Evolutionary conservation across 2,888 invertebrate species (phyloP).

Genomic region (Bembecia ichneumoniformis): DNA sequence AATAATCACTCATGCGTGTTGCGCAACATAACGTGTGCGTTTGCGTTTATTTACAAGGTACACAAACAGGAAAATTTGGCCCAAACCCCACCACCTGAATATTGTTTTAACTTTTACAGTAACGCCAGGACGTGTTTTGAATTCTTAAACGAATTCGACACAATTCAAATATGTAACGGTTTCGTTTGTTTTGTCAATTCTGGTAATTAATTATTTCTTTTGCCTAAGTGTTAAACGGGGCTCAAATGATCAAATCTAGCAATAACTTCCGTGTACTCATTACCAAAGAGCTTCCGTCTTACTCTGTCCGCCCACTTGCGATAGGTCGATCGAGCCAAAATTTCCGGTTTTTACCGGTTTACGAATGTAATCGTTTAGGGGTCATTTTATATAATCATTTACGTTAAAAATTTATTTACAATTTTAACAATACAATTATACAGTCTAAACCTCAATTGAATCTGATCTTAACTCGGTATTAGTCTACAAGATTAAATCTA

Average conservation of each 20-base stretch:
- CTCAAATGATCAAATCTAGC: too few species aligned
- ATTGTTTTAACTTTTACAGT: too few species aligned
- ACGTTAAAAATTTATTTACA: too few species aligned
- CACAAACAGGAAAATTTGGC: conserved; percentile 1
- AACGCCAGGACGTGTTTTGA: too few species aligned
- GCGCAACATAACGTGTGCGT: background rate
- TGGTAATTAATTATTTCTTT: too few species aligned
- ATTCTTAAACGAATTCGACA: too few species aligned
- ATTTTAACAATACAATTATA: too few species aligned
- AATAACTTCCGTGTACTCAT: background rate
- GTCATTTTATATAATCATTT: too few species aligned
- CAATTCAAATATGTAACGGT: too few species aligned
- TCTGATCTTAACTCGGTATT: background rate
- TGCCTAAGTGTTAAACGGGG: too few species aligned
- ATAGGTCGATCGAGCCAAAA: conserved; percentile 43
- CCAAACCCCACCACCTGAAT: background rate
- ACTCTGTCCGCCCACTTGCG: conserved; percentile 30
- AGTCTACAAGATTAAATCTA: background rate
- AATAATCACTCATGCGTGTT: background rate
- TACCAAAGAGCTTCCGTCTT: conserved; percentile 8
- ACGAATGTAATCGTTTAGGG: conserved; percentile 6
- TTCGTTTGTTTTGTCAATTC: too few species aligned
- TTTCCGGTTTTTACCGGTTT: conserved; percentile 55
- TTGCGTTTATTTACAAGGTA: background rate
- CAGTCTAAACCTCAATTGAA: too few species aligned